Conservation (phyloP, 2,797 vertebrate species). For the Synanceia verrucosa region DNA sequence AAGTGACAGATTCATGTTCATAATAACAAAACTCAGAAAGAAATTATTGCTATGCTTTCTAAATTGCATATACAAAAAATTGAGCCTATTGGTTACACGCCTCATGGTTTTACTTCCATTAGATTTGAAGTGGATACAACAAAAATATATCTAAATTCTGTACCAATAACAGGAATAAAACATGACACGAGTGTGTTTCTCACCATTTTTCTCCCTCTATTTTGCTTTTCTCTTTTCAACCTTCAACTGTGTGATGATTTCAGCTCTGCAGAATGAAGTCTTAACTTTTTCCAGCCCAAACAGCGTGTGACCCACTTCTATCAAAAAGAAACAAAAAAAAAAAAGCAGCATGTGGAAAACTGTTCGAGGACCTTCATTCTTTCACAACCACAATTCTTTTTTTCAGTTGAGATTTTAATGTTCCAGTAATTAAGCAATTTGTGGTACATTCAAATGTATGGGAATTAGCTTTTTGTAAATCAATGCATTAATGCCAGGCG, state of each 20-base stretch:
- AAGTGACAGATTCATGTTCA: neutral
- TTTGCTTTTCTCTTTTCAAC: constrained; percentile 28
- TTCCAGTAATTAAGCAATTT: constrained; percentile 43
- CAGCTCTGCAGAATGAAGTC: constrained; percentile 77
- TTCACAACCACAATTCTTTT: constrained; percentile 43
- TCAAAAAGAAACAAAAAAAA: constrained; percentile 61
- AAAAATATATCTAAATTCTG: constrained; percentile 2
- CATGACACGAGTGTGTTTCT: constrained; percentile 13
- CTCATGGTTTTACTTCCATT: neutral
- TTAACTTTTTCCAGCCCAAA: constrained; percentile 81
- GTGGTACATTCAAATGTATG: constrained; percentile 50
- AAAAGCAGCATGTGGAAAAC: constrained; percentile 72
- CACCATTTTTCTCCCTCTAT: neutral
- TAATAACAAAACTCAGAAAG: neutral
- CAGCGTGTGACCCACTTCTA: constrained; percentile 78
- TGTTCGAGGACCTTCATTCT: constrained; percentile 59
- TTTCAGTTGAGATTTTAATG: constrained; percentile 37
- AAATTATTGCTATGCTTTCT: neutral
- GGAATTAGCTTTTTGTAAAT: constrained; percentile 25
- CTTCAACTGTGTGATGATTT: constrained; percentile 74
- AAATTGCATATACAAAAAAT: neutral
- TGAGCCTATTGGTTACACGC: neutral
- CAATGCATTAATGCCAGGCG: constrained; percentile 3
- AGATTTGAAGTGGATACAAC: neutral
- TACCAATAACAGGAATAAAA: constrained; percentile 16